These are phyloP conservation scores for Choristoneura rosaceana DNA, from an alignment of 2,888 invertebrate species.

Conservation along the genomic window DNA sequence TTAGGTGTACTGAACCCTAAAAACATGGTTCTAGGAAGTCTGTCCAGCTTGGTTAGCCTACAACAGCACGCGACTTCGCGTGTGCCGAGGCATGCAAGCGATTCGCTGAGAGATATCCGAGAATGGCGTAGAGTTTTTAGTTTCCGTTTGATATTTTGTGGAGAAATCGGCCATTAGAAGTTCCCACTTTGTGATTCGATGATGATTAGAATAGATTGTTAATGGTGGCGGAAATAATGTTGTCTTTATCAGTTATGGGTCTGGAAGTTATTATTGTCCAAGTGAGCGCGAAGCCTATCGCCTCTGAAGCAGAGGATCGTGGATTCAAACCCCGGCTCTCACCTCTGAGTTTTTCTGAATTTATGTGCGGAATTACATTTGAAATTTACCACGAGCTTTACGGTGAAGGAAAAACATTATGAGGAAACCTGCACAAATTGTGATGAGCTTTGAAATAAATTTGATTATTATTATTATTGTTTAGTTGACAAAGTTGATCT, in stretches of 20 bases:
- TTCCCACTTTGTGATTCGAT: constrained; percentile 25
- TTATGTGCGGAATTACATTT: too few species aligned
- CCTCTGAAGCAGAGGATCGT: too few species aligned
- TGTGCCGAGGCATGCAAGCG: constrained; percentile 43
- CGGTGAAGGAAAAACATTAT: too few species aligned
- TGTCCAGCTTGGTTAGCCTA: constrained; percentile 29
- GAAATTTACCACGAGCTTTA: too few species aligned
- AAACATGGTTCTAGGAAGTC: constrained; percentile 42
- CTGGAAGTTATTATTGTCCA: too few species aligned
- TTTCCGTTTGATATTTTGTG: constrained; percentile 26
- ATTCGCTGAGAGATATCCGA: constrained; percentile 38
- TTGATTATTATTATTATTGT: too few species aligned
- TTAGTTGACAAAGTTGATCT: too few species aligned
- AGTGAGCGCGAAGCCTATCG: too few species aligned
- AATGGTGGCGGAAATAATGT: neutral
- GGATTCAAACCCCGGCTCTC: too few species aligned
- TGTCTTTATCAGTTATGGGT: neutral
- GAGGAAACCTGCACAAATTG: too few species aligned
- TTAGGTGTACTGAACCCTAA: constrained; percentile 27
- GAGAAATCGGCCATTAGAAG: constrained; percentile 35
- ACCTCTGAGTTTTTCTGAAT: too few species aligned
- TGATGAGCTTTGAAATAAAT: too few species aligned
- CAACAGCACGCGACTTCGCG: constrained; percentile 45
- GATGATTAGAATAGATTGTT: constrained; percentile 18
- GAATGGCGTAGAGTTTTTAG: constrained; percentile 37